A percentile compares a stretch with the other conserved stretches of the same genome.
phyloP scores from a whole-genome alignment of 2,888 invertebrate genomes.

The Buathra laborator region DNA sequence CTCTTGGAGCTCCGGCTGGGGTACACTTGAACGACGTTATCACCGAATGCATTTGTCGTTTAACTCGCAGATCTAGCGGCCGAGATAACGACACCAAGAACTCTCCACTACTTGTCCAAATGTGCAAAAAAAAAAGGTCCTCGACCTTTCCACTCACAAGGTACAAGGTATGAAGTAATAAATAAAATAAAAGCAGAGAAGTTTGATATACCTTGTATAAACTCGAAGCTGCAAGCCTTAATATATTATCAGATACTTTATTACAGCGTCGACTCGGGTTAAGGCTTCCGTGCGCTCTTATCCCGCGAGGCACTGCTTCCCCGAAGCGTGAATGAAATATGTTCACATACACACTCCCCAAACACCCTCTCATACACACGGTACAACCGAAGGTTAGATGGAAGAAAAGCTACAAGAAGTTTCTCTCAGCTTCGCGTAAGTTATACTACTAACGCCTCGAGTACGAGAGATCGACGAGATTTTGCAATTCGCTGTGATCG shows the following conservation, averaged over 20 bases:
- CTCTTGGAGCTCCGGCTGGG: conserved; percentile 17
- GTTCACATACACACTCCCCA: conserved; percentile 31
- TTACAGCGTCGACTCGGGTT: conserved; percentile 47
- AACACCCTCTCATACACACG: conserved; percentile 1
- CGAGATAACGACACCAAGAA: conserved; percentile 12
- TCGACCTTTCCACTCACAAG: not conserved
- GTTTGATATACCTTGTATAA: conserved; percentile 25
- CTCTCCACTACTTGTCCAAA: not conserved
- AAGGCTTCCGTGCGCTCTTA: conserved; percentile 24
- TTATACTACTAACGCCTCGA: not conserved
- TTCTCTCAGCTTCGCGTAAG: conserved; percentile 33
- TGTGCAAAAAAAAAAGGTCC: not conserved
- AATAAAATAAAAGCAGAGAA: conserved; percentile 18
- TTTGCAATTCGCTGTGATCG: conserved; percentile 58
- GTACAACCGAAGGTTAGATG: conserved; percentile 27
- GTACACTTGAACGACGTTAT: conserved; percentile 61
- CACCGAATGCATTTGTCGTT: conserved; percentile 48
- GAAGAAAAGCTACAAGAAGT: conserved; percentile 17
- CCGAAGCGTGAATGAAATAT: conserved; percentile 66
- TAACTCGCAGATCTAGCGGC: conserved; percentile 32
- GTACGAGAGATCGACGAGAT: conserved; percentile 28
- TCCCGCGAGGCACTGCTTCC: conserved; percentile 39
- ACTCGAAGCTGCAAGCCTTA: conserved; percentile 23
- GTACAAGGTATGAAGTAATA: not conserved
- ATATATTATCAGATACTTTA: conserved; percentile 66